Base-by-base conservation (phyloP, 2,113 vertebrate genomes). In the Paramormyrops kingsleyae region DNA sequence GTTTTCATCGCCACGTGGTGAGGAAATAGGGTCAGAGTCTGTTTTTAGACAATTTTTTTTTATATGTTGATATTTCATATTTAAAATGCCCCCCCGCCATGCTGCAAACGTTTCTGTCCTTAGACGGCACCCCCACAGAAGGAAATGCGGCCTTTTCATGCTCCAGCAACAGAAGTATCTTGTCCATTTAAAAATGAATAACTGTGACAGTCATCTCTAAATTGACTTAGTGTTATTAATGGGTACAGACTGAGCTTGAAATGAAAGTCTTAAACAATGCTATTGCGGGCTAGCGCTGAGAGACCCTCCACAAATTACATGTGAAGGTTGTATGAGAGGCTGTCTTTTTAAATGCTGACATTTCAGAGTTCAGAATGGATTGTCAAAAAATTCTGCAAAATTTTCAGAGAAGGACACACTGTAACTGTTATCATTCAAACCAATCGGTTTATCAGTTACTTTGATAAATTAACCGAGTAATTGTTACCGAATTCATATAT, bases 151-250 rank as follows among this genome's bases (percentile, higher is more conserved):
- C 56, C 50, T 27, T 44, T 7, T 44, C 4, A 0, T 46, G 10
- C 59, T 70, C 39, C 21, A 47, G 35, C 87, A 88, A 31, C 39
- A 27, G 39, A 19, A 88, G 21, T 35, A 70, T 49, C 59, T n/a
- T 27, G 56, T 50, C 42, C 35, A 44, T 74, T 88, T 47, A 49
- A 74, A 88, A 88, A 27, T 46, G 19, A 88, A 74, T 74, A 88
- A 59, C 49, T 59, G 31, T 42, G 50, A 49, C 87, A 74, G 87
- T 70, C 62, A 47, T 88, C 31, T 88, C 87, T 31, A 70, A 88
- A 88, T 88, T 74, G 62, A 70, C 39, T 88, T 70, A 47, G 87
- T 27, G 62, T 59, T 88, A 70, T 88, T 74, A 70, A 88, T 46
- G 87, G 59, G 24, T 70, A 88, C 50, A 88, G 87, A 70, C 87